phyloP scores from a whole-genome alignment of 2,888 invertebrate genomes.

The Lysandra bellargus region DNA sequence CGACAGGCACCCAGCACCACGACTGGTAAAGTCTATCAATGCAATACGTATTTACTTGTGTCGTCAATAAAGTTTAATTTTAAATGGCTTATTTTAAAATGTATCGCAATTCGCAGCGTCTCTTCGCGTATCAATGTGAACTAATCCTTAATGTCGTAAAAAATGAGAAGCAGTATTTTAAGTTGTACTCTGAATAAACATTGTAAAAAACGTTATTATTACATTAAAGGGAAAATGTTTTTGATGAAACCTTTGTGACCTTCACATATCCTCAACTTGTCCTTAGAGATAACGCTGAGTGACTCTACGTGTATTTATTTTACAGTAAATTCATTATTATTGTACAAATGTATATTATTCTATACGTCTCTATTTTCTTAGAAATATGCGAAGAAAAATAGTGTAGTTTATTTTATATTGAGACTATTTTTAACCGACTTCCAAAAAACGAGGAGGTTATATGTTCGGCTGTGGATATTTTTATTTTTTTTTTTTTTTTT shows the following conservation, averaged over 20 bases:
- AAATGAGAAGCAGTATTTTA: not conserved
- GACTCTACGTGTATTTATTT: constrained; percentile 14
- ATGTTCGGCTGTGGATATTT: too few species aligned
- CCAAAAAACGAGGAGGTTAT: too few species aligned
- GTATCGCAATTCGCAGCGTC: not conserved
- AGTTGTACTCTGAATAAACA: not conserved
- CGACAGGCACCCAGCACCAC: too few species aligned
- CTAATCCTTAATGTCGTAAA: not conserved
- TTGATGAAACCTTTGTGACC: not conserved
- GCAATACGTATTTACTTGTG: too few species aligned
- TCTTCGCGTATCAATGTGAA: not conserved
- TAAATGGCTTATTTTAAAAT: not conserved
- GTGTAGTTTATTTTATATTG: not conserved
- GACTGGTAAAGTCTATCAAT: too few species aligned
- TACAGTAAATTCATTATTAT: not conserved
- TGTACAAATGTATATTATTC: not conserved
- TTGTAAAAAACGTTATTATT: not conserved
- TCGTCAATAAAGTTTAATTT: too few species aligned
- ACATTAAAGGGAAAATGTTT: not conserved
- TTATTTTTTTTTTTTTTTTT: too few species aligned
- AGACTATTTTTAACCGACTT: not conserved
- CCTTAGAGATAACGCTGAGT: not conserved
- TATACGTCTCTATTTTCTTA: not conserved
- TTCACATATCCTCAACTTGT: not conserved
- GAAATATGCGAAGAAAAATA: not conserved